Base-by-base conservation (phyloP, 35 echinoderm and acorn worm genomes). In the Strongylocentrotus purpuratus region DNA sequence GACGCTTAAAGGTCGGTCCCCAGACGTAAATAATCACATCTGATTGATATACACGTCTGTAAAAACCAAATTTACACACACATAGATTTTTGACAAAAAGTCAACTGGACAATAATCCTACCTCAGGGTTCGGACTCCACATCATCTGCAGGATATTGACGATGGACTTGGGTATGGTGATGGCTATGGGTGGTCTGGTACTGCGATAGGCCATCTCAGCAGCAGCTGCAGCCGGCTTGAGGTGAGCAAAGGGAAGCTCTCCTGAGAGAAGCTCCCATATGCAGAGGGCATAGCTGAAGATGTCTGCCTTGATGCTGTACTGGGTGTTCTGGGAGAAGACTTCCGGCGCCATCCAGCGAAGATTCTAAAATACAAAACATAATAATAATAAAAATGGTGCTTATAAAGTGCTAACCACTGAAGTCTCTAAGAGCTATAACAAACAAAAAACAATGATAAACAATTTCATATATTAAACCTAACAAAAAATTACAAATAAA, bases 201-300 rank as follows among this genome's bases (percentile, higher is more conserved):
- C 86, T 91, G 9, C 88, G 20, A 65, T 95, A 95, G 25, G 87
- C 95, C 95, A 95, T 95, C 88, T 95, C 87, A 48, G 95, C 86
- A 22, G 95, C 95, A 55, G 95, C 95, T 3, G 95, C 95, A 35
- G 95, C 95, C 41, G 95, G 95, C 52, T 95, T 90, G 46, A 95
- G 88, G 47, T 95, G 95, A 35, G 85, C 95, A 47, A 95, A 95
- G 65, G 95, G 95, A 4, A 95, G 32, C 31, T 95, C 87, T 61
- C 88, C 95, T 4, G 95, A 91, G 31, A 95, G 95, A 31, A 95
- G 86, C 59, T 95, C 95, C 95, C 95, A 95, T 13, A 95, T 88
- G n/a, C 95, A 95, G 31, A 95, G 52, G 47, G 95, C 95, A n/a
- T 91, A 95, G 48, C 95, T 95, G 86, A 95, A 95, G 45, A 95